These are phyloP conservation scores for Drosophila eohydei DNA, from an alignment of 2,888 invertebrate genomes.

Conservation along the genomic window DNA sequence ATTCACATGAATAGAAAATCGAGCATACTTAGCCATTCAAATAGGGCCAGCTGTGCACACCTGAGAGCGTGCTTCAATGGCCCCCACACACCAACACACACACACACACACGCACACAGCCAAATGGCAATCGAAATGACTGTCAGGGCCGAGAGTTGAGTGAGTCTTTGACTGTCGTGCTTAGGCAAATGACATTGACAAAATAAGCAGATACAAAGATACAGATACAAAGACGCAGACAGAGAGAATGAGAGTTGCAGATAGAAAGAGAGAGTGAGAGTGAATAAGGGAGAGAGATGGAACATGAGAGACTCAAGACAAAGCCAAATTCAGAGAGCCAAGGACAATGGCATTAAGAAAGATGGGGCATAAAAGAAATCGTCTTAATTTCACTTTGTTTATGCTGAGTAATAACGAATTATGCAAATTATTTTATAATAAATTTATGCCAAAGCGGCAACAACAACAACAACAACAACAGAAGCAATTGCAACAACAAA, in stretches of 20 bases:
- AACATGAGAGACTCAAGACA: background rate
- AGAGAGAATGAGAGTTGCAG: background rate
- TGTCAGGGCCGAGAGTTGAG: slow-evolving; percentile 47
- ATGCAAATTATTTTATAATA: slow-evolving; percentile 82
- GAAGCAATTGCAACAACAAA: slow-evolving; percentile 5
- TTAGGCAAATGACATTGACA: slow-evolving; percentile 72
- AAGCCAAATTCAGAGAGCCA: slow-evolving; percentile 25
- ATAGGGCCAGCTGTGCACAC: slow-evolving; percentile 45
- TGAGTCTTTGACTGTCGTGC: slow-evolving; percentile 65
- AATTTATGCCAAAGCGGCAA: slow-evolving; percentile 71
- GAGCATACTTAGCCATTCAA: slow-evolving; percentile 37
- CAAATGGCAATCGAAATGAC: slow-evolving; percentile 53
- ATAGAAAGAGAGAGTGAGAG: background rate
- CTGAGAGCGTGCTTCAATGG: slow-evolving; percentile 26
- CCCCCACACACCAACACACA: background rate
- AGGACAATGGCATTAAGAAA: slow-evolving; percentile 51
- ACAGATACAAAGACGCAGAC: slow-evolving; percentile 10
- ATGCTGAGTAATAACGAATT: slow-evolving; percentile 81
- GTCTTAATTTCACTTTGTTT: slow-evolving; percentile 82
- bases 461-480: slow-evolving; percentile 21
- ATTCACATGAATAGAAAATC: slow-evolving; percentile 28
- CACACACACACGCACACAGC: background rate
- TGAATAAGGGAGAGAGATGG: background rate
- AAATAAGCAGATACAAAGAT: slow-evolving; percentile 56
- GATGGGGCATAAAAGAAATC: slow-evolving; percentile 70